Evolutionary conservation across 2,888 invertebrate genomes (phyloP), one percentile per base, ranked within the genome.

Genomic region (Lacanobia oleracea): DNA sequence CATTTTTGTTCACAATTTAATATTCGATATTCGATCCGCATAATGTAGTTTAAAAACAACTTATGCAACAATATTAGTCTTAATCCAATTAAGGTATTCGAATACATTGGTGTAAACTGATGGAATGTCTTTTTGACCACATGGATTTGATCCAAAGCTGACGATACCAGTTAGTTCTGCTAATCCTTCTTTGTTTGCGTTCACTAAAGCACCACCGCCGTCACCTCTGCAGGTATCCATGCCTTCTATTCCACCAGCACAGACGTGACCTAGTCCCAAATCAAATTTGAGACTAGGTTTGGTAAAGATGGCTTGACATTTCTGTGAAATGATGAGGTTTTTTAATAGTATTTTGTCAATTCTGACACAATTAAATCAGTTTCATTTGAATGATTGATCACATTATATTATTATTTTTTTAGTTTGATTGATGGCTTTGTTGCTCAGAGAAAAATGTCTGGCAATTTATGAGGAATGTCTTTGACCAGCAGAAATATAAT

Each of bases 21-120:
- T 27, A 27, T 27, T 3, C 27, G 27, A 27, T 27, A 27, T 27
- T 27, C 1, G 27, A 27, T 27, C 27, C 27, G 27, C 27, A 27
- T 27, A 27, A 27, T 27, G n/a, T 27, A 27, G 27, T 27, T 27
- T 27, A 27, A 60, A 23, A 16, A 23, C 7, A 9, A 48, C 27
- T 14, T 75, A 72, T 10, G 9, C 16, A 43, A 57, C 56, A 45
- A 76, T 67, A 18, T 3, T 3, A 14, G 33, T 37, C 45, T 67
- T 73, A 67, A 73, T 73, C 72, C 72, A 73, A 51, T 73, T 68
- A 67, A 77, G 21, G 2, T 72, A 33, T 40, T 43, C 77, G 40
- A 21, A 72, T 0, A 72, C 69, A 67, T 77, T 77, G 27, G 72
- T 77, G 9, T 77, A 72, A 10, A 72, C 21, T 21, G 72, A 77